These are phyloP conservation scores for Sebastes schlegelii DNA, from an alignment of 2,113 vertebrate genomes.

Conservation along the genomic window DNA sequence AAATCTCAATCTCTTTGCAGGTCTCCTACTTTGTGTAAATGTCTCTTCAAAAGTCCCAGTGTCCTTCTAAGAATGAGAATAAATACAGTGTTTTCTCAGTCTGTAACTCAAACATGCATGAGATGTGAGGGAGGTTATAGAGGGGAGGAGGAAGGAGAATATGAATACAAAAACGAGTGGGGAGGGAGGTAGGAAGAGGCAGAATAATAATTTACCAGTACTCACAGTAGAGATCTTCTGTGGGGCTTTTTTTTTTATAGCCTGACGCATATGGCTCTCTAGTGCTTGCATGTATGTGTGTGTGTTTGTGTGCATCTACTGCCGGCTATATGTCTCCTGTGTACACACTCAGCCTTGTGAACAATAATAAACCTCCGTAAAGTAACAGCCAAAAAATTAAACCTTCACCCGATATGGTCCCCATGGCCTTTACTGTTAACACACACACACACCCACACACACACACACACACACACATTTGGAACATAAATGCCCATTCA, in stretches of 20 bases:
- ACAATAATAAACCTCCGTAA: conserved; percentile 55
- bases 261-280: conserved; percentile 31
- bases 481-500: neutral
- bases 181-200: conserved; percentile 1
- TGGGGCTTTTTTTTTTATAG: conserved; percentile 65
- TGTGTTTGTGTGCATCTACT: conserved; percentile 12
- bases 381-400: conserved; percentile 61
- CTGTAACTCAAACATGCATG: neutral
- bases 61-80: neutral
- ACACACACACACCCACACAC: conserved; percentile 17
- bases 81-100: neutral
- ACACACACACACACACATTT: neutral
- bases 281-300: conserved; percentile 28
- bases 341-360: conserved; percentile 39
- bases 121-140: neutral
- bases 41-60: neutral
- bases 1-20: neutral
- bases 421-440: conserved; percentile 20
- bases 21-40: conserved; percentile 1
- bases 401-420: conserved; percentile 40
- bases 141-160: conserved; percentile 10
- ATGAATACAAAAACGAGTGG: conserved; percentile 19
- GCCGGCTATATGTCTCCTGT: conserved; percentile 39
- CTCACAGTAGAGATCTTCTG: conserved; percentile 48
- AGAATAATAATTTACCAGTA: conserved; percentile 62